Evolutionary conservation across 2,797 vertebrate genomes (phyloP).

Genomic region (Lophotriccus pileatus): DNA sequence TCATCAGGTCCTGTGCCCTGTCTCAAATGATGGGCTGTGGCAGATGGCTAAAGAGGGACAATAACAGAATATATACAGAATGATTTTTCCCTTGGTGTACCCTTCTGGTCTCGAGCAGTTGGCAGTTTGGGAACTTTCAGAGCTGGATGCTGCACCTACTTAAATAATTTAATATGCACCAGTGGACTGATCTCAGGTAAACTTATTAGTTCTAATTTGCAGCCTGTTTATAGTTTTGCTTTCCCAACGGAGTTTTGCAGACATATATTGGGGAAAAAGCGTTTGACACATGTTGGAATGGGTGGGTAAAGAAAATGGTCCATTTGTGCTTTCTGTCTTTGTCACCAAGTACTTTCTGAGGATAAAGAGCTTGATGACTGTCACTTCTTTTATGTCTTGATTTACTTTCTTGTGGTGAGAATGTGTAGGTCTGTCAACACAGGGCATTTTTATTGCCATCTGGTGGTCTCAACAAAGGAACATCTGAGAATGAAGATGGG

Average conservation of each 20-base stretch:
- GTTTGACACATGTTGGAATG: not conserved
- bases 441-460: not conserved
- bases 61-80: not conserved
- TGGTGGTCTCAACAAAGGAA: not conserved
- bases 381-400: not conserved
- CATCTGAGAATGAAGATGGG: not conserved
- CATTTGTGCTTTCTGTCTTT: not conserved
- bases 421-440: not conserved
- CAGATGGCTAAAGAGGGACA: not conserved
- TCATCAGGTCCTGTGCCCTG: not conserved
- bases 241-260: not conserved
- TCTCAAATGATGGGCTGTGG: not conserved
- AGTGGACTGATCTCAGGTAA: not conserved
- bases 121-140: not conserved
- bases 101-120: not conserved
- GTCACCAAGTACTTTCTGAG: not conserved
- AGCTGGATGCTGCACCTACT: not conserved
- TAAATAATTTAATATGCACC: not conserved
- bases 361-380: not conserved
- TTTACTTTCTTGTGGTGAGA: not conserved
- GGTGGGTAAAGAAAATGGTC: not conserved
- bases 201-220: not conserved
- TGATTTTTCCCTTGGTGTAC: not conserved
- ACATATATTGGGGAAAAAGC: accelerated
- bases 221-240: not conserved